A percentile compares a stretch with the other conserved stretches of the same genome.
phyloP scores from a whole-genome alignment of 92 coral and sea anemone species.

The Galaxea fascicularis region DNA sequence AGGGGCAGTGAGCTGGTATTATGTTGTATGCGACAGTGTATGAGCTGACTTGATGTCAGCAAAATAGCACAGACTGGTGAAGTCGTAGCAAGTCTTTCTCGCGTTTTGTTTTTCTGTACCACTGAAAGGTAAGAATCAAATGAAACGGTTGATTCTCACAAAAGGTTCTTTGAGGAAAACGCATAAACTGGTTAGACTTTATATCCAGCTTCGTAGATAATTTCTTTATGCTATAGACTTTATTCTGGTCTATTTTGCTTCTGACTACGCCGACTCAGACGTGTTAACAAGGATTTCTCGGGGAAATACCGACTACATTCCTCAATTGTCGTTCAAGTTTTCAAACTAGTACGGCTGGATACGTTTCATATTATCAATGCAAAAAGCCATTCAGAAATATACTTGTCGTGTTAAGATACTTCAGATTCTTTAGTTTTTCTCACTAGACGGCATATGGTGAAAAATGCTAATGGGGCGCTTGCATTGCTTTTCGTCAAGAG shows the following conservation, averaged over 20 bases:
- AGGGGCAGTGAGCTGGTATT: neutral
- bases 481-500: too few relatives aligned
- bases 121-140: neutral
- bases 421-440: too few relatives aligned
- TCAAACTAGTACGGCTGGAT: too few relatives aligned
- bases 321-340: too few relatives aligned
- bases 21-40: neutral
- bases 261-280: neutral
- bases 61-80: neutral
- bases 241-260: neutral
- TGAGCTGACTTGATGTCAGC: neutral
- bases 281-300: neutral
- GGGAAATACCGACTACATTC: neutral
- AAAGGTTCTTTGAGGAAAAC: neutral
- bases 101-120: neutral
- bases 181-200: neutral
- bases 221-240: neutral
- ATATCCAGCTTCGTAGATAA: neutral
- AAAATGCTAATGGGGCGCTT: too few relatives aligned
- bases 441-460: too few relatives aligned
- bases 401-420: too few relatives aligned
- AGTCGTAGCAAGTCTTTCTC: neutral
- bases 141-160: neutral
- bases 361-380: too few relatives aligned
- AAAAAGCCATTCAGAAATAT: too few relatives aligned